A percentile compares a stretch with the other conserved stretches of the same genome.
Conservation (phyloP, 2,797 vertebrate genomes). For the Rhinella marina region DNA sequence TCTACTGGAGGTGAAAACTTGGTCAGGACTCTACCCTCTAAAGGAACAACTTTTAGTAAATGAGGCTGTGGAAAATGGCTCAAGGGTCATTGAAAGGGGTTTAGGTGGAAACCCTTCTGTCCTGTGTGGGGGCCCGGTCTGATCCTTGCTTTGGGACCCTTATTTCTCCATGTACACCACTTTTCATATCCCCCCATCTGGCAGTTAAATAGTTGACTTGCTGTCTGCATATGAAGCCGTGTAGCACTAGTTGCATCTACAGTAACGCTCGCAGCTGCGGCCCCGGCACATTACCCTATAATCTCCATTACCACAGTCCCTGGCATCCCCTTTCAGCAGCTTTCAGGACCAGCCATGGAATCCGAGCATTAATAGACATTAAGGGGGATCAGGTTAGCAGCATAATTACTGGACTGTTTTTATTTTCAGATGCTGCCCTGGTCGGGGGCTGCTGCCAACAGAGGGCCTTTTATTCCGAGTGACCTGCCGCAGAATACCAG, state of each 20-base stretch:
- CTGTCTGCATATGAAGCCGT: background rate
- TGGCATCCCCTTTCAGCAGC: slow-evolving; percentile 48
- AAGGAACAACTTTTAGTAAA: no score
- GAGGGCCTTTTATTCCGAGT: slow-evolving; percentile 45
- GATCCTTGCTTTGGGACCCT: no score
- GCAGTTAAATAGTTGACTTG: background rate
- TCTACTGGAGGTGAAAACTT: no score
- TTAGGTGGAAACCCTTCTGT: no score
- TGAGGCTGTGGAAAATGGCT: no score
- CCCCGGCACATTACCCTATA: slow-evolving; percentile 29
- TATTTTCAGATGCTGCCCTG: slow-evolving; percentile 47
- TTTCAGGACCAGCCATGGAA: slow-evolving; percentile 36
- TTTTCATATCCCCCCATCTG: background rate
- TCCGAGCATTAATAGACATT: slow-evolving; percentile 60
- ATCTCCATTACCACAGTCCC: slow-evolving; percentile 49
- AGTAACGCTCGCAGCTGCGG: slow-evolving; percentile 48
- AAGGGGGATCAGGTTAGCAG: slow-evolving; percentile 59
- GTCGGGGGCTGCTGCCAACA: slow-evolving; percentile 46
- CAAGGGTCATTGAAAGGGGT: no score
- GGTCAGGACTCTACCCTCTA: no score
- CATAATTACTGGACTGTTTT: slow-evolving; percentile 57
- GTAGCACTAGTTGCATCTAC: slow-evolving; percentile 37
- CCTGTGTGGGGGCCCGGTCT: no score
- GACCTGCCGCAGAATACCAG: slow-evolving; percentile 33
- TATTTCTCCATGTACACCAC: no score